Conservation (phyloP, 2,888 invertebrate genomes). For the Philopedon plagiatum region DNA sequence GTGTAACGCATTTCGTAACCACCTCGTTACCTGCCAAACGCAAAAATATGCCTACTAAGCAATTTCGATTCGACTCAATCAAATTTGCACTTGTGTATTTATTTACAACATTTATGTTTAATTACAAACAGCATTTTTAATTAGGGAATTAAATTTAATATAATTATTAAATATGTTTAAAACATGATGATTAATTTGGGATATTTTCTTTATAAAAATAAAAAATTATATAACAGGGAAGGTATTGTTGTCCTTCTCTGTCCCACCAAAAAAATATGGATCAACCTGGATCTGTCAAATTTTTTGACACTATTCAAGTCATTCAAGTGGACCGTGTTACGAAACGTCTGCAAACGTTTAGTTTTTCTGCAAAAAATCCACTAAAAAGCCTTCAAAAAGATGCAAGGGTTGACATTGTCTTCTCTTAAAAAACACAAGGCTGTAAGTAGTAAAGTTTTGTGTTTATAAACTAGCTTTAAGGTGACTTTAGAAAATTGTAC, state of each 20-base stretch:
- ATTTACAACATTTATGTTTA: too few species aligned
- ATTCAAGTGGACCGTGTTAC: neutral
- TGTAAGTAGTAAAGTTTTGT: slow-evolving; percentile 71
- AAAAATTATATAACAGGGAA: neutral
- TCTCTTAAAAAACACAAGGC: slow-evolving; percentile 85
- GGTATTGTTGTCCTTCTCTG: neutral
- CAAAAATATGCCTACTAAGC: too few species aligned
- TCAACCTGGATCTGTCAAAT: neutral
- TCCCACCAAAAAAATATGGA: neutral
- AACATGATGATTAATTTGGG: neutral
- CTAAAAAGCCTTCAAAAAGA: slow-evolving; percentile 59
- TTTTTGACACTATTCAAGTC: neutral
- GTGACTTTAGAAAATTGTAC: neutral
- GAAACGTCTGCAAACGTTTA: neutral
- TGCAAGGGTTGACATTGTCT: slow-evolving; percentile 80
- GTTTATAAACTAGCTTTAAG: neutral
- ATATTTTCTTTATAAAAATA: too few species aligned
- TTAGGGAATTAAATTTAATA: too few species aligned
- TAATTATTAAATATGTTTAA: too few species aligned
- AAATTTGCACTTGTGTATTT: too few species aligned
- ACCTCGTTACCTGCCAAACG: too few species aligned
- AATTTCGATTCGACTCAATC: too few species aligned
- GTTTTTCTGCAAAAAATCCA: neutral
- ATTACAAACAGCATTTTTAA: too few species aligned
- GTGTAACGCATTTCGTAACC: too few species aligned